Conservation (phyloP, 2,888 invertebrate species). For the Antheraea assamensis region DNA sequence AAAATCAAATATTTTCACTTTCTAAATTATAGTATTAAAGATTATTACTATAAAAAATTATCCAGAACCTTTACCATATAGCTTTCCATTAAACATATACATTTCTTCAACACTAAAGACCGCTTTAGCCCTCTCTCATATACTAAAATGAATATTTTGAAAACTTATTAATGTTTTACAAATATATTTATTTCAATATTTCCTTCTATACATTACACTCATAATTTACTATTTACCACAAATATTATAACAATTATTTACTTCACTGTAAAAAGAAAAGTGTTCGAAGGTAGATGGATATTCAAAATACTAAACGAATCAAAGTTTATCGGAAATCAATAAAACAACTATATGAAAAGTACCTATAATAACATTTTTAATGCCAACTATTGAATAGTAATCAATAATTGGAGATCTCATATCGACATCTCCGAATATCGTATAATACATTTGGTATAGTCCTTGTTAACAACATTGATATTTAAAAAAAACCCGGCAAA, state of each 20-base stretch:
- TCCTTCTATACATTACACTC: not conserved
- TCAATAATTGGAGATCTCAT: not conserved
- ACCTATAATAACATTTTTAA: not conserved
- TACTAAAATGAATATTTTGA: not conserved
- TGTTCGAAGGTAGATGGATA: not conserved
- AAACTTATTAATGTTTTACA: not conserved
- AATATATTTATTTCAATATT: not conserved
- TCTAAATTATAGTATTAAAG: too few relatives aligned
- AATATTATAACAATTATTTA: not conserved
- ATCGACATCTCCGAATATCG: not conserved
- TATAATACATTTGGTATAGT: conserved; percentile 26
- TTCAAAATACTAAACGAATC: not conserved
- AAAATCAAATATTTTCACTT: too few relatives aligned
- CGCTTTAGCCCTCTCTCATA: not conserved
- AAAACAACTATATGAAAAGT: not conserved
- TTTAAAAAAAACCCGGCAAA: conserved; percentile 27
- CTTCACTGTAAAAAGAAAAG: not conserved
- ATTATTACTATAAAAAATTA: too few relatives aligned
- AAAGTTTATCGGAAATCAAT: not conserved
- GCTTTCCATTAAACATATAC: too few relatives aligned
- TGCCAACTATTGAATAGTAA: not conserved
- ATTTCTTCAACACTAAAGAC: too few relatives aligned
- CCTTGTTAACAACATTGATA: conserved; percentile 23
- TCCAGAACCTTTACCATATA: too few relatives aligned
- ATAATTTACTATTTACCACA: not conserved